Conservation (phyloP, 92 coral and sea anemone species). For the Porites cylindrica region DNA sequence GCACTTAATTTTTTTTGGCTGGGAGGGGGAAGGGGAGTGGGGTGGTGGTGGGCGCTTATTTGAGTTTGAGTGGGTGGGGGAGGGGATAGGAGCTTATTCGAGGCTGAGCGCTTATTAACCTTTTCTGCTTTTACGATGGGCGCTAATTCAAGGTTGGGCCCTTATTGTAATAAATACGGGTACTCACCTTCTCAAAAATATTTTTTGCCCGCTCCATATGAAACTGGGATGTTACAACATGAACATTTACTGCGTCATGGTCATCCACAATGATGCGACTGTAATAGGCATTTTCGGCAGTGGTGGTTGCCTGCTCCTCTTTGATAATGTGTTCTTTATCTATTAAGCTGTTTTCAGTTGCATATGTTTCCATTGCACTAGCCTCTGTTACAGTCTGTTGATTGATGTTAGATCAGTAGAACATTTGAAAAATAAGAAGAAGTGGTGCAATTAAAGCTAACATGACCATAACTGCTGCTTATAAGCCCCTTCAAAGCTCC, state of each 20-base stretch:
- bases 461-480: no score
- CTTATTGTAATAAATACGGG: neutral
- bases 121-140: neutral
- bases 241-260: slow-evolving; percentile 51
- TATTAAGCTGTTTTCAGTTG: slow-evolving; percentile 60
- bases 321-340: slow-evolving; percentile 69
- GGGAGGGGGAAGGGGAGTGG: no score
- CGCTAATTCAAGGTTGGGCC: neutral
- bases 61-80: no score
- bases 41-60: no score
- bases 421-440: neutral
- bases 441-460: neutral
- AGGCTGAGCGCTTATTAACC: no score
- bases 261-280: slow-evolving; percentile 79
- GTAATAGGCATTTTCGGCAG: slow-evolving; percentile 87
- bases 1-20: no score
- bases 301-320: slow-evolving; percentile 79
- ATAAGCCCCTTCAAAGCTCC: no score
- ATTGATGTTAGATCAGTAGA: neutral
- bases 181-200: slow-evolving; percentile 75
- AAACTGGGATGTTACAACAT: slow-evolving; percentile 77
- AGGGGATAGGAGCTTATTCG: no score
- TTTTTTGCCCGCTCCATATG: slow-evolving; percentile 78
- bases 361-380: slow-evolving; percentile 78
- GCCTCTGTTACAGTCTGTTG: slow-evolving; percentile 83